Evolutionary conservation across 2,888 invertebrate genomes (phyloP).

Genomic region (Noctua janthina): DNA sequence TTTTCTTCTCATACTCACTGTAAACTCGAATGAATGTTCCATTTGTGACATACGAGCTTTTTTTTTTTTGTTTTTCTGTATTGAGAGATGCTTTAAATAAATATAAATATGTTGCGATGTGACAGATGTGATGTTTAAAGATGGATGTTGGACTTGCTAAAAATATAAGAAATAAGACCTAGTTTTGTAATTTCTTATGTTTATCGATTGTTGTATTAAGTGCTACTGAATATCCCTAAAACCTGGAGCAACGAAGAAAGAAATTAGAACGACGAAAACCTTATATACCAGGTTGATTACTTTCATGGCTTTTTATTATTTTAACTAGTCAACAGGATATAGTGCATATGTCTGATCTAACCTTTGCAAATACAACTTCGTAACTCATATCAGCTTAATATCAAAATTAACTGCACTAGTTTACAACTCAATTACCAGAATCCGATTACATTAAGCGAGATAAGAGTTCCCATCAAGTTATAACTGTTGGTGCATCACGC

Average conservation of each 20-base stretch:
- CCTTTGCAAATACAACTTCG: slow-evolving; percentile 29
- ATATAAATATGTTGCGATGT: slow-evolving; percentile 49
- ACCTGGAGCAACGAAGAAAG: not conserved
- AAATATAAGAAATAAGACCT: not conserved
- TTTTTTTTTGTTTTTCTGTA: slow-evolving; percentile 26
- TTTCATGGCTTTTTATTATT: not conserved
- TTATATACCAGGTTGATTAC: not conserved
- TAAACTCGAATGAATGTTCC: slow-evolving; percentile 71
- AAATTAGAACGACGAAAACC: not conserved
- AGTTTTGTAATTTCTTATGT: too few species aligned
- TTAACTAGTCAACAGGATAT: not conserved
- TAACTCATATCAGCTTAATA: slow-evolving; percentile 62
- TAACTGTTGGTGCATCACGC: slow-evolving; percentile 85
- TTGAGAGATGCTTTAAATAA: slow-evolving; percentile 51
- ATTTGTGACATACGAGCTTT: slow-evolving; percentile 70
- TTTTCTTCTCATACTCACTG: slow-evolving; percentile 79
- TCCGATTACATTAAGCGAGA: slow-evolving; percentile 89
- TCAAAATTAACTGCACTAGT: slow-evolving; percentile 70
- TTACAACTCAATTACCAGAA: slow-evolving; percentile 88
- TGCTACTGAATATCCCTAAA: not conserved
- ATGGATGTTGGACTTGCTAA: slow-evolving; percentile 13
- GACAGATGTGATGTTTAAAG: slow-evolving; percentile 47
- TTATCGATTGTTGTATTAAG: not conserved
- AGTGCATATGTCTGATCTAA: not conserved
- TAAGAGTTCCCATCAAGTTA: slow-evolving; percentile 89